A percentile compares a stretch with the other conserved stretches of the same genome.
Conservation (phyloP, 1,140 invertebrate species). For the Diploscapter pachys region DNA sequence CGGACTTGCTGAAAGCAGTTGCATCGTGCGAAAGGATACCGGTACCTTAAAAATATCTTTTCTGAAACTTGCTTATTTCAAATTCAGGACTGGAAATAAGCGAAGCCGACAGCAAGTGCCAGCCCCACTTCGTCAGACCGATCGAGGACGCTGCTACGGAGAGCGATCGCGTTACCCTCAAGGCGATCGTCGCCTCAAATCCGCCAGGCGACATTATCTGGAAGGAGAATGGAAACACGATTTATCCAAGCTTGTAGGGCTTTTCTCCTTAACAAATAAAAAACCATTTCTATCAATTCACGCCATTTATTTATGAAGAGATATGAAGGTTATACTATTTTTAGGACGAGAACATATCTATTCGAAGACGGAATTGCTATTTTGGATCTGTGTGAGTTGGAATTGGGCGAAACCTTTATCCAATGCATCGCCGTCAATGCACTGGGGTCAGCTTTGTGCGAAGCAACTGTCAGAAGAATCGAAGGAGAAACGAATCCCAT, state of each 20-base stretch:
- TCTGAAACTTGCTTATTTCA: not conserved
- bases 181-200: constrained; percentile 24
- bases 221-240: constrained; percentile 16
- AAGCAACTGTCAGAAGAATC: too few relatives aligned
- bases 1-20: constrained; percentile 20
- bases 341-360: constrained; percentile 18
- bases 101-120: constrained; percentile 18
- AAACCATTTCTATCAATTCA: too few relatives aligned
- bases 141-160: constrained; percentile 15
- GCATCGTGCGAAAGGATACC: not conserved
- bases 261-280: too few relatives aligned
- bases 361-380: constrained; percentile 19
- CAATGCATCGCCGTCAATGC: not conserved
- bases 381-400: not conserved
- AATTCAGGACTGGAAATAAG: constrained; percentile 23
- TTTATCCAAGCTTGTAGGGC: constrained; percentile 4
- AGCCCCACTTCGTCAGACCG: constrained; percentile 11
- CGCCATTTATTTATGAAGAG: not conserved
- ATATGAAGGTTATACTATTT: constrained; percentile 6
- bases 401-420: not conserved
- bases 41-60: too few relatives aligned
- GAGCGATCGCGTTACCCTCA: constrained; percentile 17
- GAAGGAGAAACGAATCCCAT: constrained; percentile 12
- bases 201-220: constrained; percentile 2
- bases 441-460: not conserved